These are phyloP conservation scores for Mesorhabditis belari DNA, from an alignment of 2,888 invertebrate genomes.

Conservation along the genomic window DNA sequence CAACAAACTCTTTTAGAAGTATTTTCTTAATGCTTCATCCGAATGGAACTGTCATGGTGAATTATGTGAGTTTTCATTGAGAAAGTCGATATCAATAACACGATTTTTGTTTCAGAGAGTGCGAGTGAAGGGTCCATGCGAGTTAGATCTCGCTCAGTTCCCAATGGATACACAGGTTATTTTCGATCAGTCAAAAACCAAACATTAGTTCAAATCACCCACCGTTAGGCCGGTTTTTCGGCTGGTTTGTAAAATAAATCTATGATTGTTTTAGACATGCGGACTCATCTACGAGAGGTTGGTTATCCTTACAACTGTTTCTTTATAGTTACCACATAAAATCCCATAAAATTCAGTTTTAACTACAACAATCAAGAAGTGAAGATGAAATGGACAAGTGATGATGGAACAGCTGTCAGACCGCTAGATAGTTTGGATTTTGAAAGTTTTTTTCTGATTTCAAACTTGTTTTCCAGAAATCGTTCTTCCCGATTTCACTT, in stretches of 20 bases:
- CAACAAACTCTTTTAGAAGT: constrained; percentile 12
- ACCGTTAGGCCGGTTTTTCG: too few species aligned
- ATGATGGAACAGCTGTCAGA: constrained; percentile 18
- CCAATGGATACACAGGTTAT: constrained; percentile 35
- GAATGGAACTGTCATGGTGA: constrained; percentile 41
- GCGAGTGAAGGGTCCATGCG: constrained; percentile 35
- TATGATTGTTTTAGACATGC: too few species aligned
- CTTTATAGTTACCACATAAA: not conserved
- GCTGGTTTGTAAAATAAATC: too few species aligned
- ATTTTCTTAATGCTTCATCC: constrained; percentile 43
- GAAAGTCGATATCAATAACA: too few species aligned
- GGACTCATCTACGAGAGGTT: constrained; percentile 37
- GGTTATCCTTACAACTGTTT: not conserved
- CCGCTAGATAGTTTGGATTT: too few species aligned
- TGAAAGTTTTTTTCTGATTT: too few species aligned
- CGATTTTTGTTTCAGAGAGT: constrained; percentile 24
- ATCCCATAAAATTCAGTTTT: constrained; percentile 16
- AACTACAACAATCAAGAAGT: constrained; percentile 40
- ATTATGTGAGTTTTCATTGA: constrained; percentile 22
- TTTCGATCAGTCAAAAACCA: too few species aligned
- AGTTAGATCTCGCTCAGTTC: constrained; percentile 30
- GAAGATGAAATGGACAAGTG: constrained; percentile 34
- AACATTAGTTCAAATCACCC: too few species aligned
- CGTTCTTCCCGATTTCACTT: constrained; percentile 35
- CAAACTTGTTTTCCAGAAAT: too few species aligned